Evolutionary conservation across 2,113 vertebrate genomes (phyloP).

Genomic region (Amblyopsis rosae): DNA sequence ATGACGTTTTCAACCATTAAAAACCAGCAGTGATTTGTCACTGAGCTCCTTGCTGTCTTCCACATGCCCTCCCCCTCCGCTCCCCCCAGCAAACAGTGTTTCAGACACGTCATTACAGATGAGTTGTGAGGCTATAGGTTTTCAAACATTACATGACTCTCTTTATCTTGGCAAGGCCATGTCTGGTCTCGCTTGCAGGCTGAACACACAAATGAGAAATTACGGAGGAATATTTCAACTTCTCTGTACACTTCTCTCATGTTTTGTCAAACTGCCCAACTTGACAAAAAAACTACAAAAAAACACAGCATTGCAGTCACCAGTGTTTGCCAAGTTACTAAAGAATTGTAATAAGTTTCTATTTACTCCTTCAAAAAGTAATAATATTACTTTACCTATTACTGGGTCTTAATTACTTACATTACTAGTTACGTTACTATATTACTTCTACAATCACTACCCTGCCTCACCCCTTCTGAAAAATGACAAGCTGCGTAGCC

Average conservation of each 20-base stretch:
- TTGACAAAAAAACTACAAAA: not conserved
- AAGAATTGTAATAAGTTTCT: no score
- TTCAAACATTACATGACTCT: conserved; percentile 63
- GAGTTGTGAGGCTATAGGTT: conserved; percentile 59
- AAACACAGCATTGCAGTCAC: not conserved
- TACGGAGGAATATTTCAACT: conserved; percentile 39
- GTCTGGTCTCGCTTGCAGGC: conserved; percentile 42
- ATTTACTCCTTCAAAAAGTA: no score
- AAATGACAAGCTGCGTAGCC: no score
- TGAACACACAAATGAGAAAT: conserved; percentile 36
- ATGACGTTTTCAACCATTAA: conserved; percentile 38
- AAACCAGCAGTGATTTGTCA: conserved; percentile 38
- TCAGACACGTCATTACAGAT: conserved; percentile 72
- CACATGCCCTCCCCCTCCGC: conserved; percentile 14
- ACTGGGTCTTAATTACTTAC: no score
- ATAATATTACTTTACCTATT: no score
- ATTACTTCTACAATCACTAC: no score
- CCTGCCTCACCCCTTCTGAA: no score
- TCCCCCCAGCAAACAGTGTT: conserved; percentile 11
- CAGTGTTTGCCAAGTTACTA: not conserved
- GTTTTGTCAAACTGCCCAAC: not conserved
- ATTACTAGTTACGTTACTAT: no score
- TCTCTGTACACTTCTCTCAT: conserved; percentile 44
- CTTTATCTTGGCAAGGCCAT: conserved; percentile 28
- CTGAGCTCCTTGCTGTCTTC: conserved; percentile 17